Conservation (phyloP, 2,113 vertebrate genomes). For the Alouatta palliata region DNA sequence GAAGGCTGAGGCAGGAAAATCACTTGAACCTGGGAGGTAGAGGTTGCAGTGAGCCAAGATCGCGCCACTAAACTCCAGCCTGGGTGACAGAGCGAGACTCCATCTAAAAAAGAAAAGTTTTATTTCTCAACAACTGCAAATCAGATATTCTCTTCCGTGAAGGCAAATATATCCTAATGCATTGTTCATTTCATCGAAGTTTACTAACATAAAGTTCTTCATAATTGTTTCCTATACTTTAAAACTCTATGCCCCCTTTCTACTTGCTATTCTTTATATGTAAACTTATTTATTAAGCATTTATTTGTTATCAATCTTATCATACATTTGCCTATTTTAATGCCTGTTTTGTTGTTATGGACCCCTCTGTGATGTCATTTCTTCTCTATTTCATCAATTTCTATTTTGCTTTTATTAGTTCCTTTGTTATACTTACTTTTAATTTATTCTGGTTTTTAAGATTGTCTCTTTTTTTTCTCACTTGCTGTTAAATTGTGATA, state of each 20-base stretch:
- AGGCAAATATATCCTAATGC: background rate
- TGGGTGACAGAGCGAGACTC: too few relatives aligned
- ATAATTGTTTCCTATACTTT: background rate
- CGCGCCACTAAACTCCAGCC: too few relatives aligned
- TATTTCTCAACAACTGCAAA: background rate
- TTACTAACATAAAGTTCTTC: background rate
- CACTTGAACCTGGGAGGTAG: too few relatives aligned
- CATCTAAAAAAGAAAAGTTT: background rate
- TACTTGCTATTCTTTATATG: background rate
- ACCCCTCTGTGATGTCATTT: background rate
- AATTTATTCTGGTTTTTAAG: background rate
- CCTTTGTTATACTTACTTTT: background rate
- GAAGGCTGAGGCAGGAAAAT: too few relatives aligned
- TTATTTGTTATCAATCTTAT: background rate
- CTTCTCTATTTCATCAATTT: background rate
- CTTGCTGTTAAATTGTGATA: background rate
- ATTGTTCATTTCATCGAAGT: background rate
- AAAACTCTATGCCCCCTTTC: background rate
- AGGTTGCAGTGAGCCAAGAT: too few relatives aligned
- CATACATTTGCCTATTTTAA: background rate
- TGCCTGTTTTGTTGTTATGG: background rate
- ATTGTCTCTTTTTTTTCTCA: background rate
- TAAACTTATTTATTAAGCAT: background rate
- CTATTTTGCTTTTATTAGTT: background rate
- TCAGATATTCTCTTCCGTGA: background rate